Conservation (phyloP, 2,888 invertebrate species). For the Oligia strigilis region DNA sequence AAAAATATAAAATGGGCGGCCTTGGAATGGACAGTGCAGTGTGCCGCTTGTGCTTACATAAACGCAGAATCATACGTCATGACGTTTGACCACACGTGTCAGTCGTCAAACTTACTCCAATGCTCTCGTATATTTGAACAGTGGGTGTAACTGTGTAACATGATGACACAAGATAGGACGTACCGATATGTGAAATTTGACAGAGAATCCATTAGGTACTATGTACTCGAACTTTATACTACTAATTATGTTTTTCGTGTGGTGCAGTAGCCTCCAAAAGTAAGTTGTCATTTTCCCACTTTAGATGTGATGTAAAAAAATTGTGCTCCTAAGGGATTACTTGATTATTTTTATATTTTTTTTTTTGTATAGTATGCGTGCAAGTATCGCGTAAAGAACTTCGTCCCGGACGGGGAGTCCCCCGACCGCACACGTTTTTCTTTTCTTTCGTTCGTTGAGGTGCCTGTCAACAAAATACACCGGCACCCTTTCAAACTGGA, state of each 20-base stretch:
- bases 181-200: not conserved
- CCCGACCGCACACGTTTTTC: too few species aligned
- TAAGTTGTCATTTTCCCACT: not conserved
- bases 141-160: conserved; percentile 1
- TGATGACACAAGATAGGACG: not conserved
- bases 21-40: not conserved
- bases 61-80: conserved; percentile 1
- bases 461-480: too few species aligned
- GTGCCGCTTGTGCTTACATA: not conserved
- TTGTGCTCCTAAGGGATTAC: too few species aligned
- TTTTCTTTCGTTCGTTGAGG: too few species aligned
- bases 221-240: not conserved
- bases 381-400: too few species aligned
- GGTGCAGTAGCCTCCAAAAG: not conserved
- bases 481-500: too few species aligned
- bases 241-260: not conserved
- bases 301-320: too few species aligned
- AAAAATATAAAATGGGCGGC: not conserved
- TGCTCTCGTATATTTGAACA: conserved; percentile 2
- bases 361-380: too few species aligned
- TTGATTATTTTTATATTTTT: too few species aligned
- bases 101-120: not conserved
- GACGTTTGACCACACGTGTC: not conserved
- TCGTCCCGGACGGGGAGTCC: too few species aligned
- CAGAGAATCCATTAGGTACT: not conserved